Conservation (phyloP, 2,797 vertebrate species). For the Xenops minutus region DNA sequence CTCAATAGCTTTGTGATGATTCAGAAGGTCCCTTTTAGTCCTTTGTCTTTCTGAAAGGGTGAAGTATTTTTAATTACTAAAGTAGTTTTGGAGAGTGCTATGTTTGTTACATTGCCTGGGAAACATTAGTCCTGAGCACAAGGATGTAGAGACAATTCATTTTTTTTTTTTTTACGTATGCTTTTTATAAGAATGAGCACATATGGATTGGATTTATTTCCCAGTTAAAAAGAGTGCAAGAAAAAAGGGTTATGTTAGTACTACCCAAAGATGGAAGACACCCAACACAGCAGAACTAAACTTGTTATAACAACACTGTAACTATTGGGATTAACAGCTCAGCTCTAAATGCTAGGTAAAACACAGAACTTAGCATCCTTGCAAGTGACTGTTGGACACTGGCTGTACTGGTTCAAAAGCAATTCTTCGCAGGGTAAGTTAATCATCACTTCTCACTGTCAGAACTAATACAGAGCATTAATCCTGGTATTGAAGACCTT, state of each 20-base stretch:
- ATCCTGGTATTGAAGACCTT: background rate
- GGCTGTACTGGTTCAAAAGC: background rate
- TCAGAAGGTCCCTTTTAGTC: background rate
- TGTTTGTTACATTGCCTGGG: background rate
- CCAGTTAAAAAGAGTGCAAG: background rate
- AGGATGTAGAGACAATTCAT: background rate
- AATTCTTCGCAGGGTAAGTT: background rate
- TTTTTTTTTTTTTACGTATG: background rate
- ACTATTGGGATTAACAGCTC: background rate
- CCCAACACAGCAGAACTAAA: background rate
- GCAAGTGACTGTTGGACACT: background rate
- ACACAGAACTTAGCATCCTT: background rate
- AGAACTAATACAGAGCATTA: background rate
- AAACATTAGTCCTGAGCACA: background rate
- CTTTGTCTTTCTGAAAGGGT: conserved; percentile 6
- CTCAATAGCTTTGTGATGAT: background rate
- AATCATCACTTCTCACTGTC: background rate
- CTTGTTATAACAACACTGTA: background rate
- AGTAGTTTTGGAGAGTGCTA: background rate
- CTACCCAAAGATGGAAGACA: background rate
- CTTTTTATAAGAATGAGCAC: background rate
- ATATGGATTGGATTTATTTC: conserved; percentile 20
- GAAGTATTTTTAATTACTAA: background rate
- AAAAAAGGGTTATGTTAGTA: background rate
- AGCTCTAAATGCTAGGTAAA: background rate